Conservation (phyloP, 1,140 invertebrate genomes). For the Heliothis subflexa region DNA sequence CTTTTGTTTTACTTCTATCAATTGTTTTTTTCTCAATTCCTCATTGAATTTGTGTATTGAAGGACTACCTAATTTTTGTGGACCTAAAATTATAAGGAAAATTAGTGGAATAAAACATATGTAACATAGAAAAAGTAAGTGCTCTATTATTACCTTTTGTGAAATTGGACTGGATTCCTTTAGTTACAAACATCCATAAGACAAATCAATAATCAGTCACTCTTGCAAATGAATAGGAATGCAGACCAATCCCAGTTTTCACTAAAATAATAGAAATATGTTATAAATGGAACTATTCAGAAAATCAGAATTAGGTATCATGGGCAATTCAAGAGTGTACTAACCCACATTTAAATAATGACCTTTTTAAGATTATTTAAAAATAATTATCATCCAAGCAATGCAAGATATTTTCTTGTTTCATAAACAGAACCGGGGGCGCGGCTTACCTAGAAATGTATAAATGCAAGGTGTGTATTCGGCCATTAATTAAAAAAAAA, state of each 20-base stretch:
- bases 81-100: background rate
- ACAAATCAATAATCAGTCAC: conserved; percentile 54
- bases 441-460: conserved; percentile 9
- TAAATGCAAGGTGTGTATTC: background rate
- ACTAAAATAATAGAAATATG: conserved; percentile 39
- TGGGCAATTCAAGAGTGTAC: conserved; percentile 13
- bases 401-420: background rate
- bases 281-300: conserved; percentile 15
- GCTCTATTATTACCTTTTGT: conserved; percentile 61
- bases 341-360: conserved; percentile 24
- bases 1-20: conserved; percentile 67
- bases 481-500: conserved; percentile 6
- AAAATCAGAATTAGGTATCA: conserved; percentile 9
- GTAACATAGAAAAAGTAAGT: background rate
- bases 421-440: background rate
- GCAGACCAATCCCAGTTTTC: conserved; percentile 56
- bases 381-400: background rate
- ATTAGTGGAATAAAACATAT: background rate
- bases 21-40: conserved; percentile 58
- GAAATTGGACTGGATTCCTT: conserved; percentile 57
- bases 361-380: background rate
- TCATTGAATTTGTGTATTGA: conserved; percentile 56
- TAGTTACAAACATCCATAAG: background rate
- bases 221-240: conserved; percentile 60
- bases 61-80: background rate